phyloP scores from a whole-genome alignment of 2,113 vertebrate species.

The Silurus glanis region DNA sequence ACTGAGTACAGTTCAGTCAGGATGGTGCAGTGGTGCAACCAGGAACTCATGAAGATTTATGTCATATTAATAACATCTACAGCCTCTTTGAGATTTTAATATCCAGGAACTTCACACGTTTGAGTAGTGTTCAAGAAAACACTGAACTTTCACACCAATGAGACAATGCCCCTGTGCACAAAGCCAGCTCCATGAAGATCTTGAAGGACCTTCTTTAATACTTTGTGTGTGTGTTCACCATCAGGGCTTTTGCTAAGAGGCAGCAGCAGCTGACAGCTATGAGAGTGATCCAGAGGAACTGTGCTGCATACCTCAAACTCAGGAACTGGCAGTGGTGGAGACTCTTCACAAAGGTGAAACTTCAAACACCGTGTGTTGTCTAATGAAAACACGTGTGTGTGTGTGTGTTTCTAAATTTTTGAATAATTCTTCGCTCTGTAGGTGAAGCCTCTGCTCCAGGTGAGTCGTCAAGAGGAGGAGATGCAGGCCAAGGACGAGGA shows the following conservation, averaged over 20 bases:
- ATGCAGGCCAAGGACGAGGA: constrained; percentile 96
- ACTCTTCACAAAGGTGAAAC: constrained; percentile 94
- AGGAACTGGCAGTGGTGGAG: constrained; percentile 99
- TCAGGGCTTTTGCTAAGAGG: constrained; percentile 90
- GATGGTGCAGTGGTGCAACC: too few species aligned
- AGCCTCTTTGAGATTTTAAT: too few species aligned
- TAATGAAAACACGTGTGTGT: not conserved
- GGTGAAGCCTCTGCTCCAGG: constrained; percentile 96
- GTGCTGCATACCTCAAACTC: constrained; percentile 96
- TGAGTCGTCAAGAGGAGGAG: constrained; percentile 95
- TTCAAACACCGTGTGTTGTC: not conserved
- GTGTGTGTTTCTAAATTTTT: not conserved
- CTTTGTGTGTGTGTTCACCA: not conserved
- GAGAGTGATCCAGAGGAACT: constrained; percentile 98
- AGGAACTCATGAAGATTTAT: too few species aligned
- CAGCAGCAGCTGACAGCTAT: constrained; percentile 97
- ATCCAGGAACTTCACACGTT: too few species aligned
- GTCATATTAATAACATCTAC: too few species aligned
- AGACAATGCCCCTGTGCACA: too few species aligned
- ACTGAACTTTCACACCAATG: too few species aligned
- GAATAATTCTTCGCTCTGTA: constrained; percentile 52
- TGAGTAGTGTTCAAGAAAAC: too few species aligned
- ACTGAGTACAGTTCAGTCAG: too few species aligned
- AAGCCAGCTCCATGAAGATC: not conserved
- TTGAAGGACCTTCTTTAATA: not conserved